Evolutionary conservation across 1,140 invertebrate species (phyloP).

Genomic region (Gonioctena quinquepunctata): DNA sequence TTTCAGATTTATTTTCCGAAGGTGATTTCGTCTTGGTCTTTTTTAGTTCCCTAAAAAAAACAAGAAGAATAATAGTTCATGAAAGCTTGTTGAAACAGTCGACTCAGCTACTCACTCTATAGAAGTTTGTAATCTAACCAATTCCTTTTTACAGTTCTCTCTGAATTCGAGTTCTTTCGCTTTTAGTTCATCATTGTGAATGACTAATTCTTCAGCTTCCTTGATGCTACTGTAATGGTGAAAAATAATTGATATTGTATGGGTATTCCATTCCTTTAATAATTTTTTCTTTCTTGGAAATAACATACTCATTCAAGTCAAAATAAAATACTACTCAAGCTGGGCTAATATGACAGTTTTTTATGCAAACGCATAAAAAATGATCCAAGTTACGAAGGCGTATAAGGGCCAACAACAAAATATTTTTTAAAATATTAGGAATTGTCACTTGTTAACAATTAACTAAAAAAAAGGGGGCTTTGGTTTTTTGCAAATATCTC

Average conservation of each 20-base stretch:
- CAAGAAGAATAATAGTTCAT: background rate
- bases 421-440: too few relatives aligned
- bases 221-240: slow-evolving; percentile 54
- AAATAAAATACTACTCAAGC: too few relatives aligned
- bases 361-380: too few relatives aligned
- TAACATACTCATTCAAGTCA: too few relatives aligned
- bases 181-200: slow-evolving; percentile 74
- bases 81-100: slow-evolving; percentile 23
- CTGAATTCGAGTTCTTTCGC: slow-evolving; percentile 75
- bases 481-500: too few relatives aligned
- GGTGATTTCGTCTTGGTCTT: slow-evolving; percentile 47
- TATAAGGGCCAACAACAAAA: too few relatives aligned
- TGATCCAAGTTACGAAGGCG: too few relatives aligned
- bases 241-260: background rate
- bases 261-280: background rate
- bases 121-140: slow-evolving; percentile 62
- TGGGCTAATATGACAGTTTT: too few relatives aligned
- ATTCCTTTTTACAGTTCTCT: slow-evolving; percentile 72
- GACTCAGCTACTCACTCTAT: slow-evolving; percentile 58
- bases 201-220: slow-evolving; percentile 68
- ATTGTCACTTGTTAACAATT: too few relatives aligned
- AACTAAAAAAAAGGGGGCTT: too few relatives aligned
- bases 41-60: slow-evolving; percentile 58
- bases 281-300: background rate
- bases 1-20: slow-evolving; percentile 54